Evolutionary conservation across 2,113 vertebrate genomes (phyloP).

Genomic region (Hepsetus odoe): DNA sequence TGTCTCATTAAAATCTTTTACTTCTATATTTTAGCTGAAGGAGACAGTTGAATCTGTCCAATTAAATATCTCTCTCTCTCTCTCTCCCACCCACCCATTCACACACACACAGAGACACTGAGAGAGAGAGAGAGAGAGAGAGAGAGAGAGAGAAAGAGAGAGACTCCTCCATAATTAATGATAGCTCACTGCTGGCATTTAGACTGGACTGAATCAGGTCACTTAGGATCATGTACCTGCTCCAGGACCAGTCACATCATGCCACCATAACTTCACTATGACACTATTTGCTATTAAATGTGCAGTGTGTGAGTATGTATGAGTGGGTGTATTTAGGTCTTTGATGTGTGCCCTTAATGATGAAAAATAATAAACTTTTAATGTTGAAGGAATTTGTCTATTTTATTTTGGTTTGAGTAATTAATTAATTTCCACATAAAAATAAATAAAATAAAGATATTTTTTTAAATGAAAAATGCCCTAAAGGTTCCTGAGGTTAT

Average conservation of each 20-base stretch:
- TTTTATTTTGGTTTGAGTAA: background rate
- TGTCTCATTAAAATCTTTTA: conserved; percentile 45
- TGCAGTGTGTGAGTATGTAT: background rate
- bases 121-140: no score
- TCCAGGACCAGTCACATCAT: conserved; percentile 33
- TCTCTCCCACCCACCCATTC: conserved; percentile 7
- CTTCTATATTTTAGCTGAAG: conserved; percentile 26
- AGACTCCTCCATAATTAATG: conserved; percentile 37
- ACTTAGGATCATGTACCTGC: conserved; percentile 42
- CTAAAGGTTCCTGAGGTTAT: no score
- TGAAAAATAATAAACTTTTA: no score
- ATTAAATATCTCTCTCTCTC: conserved; percentile 31
- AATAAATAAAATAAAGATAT: no score
- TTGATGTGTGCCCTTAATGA: background rate
- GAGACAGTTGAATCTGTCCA: conserved; percentile 36
- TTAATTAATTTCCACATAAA: no score
- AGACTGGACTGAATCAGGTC: conserved; percentile 35
- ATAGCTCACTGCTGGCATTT: conserved; percentile 44
- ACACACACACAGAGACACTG: background rate
- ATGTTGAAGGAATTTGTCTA: no score
- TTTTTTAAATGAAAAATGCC: no score
- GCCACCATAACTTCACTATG: conserved; percentile 24
- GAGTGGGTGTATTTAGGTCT: no score
- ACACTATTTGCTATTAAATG: conserved; percentile 26
- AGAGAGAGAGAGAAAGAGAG: conserved; percentile 7